Evolutionary conservation across 2,113 vertebrate species (phyloP).

Genomic region (Nanorana parkeri): DNA sequence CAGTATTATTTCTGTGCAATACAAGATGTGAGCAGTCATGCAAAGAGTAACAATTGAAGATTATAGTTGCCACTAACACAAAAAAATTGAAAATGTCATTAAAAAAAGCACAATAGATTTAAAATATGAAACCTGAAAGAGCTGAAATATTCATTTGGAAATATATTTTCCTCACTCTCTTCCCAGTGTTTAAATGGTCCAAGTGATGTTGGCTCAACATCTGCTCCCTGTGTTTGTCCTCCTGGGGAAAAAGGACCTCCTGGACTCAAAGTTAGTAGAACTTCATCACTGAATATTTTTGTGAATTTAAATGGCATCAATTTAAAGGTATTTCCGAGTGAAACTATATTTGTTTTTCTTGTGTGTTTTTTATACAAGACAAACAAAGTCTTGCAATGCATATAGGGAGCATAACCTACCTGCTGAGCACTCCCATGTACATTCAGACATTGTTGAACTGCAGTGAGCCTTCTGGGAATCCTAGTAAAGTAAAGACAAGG

Average conservation of each 20-base stretch:
- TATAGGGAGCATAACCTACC: too few species aligned
- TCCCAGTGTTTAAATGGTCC: constrained; percentile 82
- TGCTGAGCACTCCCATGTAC: too few species aligned
- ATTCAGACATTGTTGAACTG: too few species aligned
- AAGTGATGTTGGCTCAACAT: constrained; percentile 82
- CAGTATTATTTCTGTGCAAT: too few species aligned
- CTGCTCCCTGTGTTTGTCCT: constrained; percentile 86
- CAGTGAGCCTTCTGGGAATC: too few species aligned
- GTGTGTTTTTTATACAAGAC: too few species aligned
- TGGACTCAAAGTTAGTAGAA: constrained; percentile 80
- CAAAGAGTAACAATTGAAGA: neutral
- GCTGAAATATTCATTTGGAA: constrained; percentile 31
- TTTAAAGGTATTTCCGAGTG: too few species aligned
- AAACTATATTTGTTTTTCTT: too few species aligned
- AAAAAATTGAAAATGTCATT: neutral
- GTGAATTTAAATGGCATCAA: neutral
- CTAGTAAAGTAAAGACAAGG: too few species aligned
- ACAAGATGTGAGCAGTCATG: too few species aligned
- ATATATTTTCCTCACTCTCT: constrained; percentile 60
- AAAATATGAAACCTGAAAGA: constrained; percentile 15
- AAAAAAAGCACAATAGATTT: neutral
- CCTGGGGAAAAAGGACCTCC: constrained; percentile 85
- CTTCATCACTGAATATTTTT: neutral
- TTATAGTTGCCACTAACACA: neutral
- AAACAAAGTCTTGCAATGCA: too few species aligned